Base-by-base conservation (phyloP, 2,797 vertebrate species). In the Peromyscus eremicus region DNA sequence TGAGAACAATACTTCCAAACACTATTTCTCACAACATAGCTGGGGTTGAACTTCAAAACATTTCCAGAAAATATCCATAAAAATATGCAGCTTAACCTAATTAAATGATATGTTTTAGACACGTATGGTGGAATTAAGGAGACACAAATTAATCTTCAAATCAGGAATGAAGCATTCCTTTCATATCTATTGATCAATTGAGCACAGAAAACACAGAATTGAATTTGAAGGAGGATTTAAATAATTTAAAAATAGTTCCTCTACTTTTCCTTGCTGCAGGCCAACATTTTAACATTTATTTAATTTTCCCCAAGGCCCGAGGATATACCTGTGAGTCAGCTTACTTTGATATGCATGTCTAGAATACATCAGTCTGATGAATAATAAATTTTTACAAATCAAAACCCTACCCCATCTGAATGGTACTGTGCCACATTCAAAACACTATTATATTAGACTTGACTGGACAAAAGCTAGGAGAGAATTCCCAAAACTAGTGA, bases 281-380 rank as follows among this genome's bases (percentile, higher is more conserved):
- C 21, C 82, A 89, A 43, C 43, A 96, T 95, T 90, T 93, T 62
- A 93, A 91, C 7, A 91, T 89, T 66, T 66, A 77, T 91, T 90
- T 87, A 66, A 86, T 75, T 93, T 85, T 89, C 79, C 55, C 37
- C 25, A 90, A 87, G 29, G 89, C 70, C 32, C 80, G 92, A 80
- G 94, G 40, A 57, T 66, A 87, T 3, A 68, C 32, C 3, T 88
- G 73, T 86, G 85, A 84, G n/a, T 88, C 29, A 19, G 27, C 49
- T 86, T 70, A 71, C 57, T 90, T 70, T 80, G 17, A 57, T 86
- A 64, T 40, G 1, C 60, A 34, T 76, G 52, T 82, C 88, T 68
- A 86, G 88, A 93, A 55, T 37, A 79, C 2, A 70, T 43, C 83
- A 87, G 49, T 52, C 46, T 52, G 66, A 70, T 71, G 82, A 94